Percentiles rank a stretch among this genome's conserved stretches.
Conservation (phyloP, 2,888 invertebrate genomes). For the Campoplex capitator region DNA sequence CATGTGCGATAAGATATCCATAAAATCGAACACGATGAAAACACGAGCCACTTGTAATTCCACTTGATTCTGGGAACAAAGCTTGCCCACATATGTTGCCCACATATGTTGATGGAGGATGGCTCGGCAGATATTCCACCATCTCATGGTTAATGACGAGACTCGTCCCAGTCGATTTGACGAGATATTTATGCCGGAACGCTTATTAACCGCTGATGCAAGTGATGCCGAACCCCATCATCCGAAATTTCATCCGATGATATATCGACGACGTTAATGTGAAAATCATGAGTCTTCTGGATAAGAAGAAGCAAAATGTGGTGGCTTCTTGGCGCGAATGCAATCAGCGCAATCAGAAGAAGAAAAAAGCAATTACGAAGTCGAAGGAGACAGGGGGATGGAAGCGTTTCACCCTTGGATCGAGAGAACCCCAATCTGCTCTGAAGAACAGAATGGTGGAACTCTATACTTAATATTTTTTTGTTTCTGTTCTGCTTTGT, state of each 20-base stretch:
- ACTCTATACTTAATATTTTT: slow-evolving; percentile 7
- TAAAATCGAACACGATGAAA: neutral
- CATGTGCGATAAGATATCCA: neutral
- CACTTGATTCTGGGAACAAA: slow-evolving; percentile 23
- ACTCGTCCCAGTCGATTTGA: slow-evolving; percentile 17
- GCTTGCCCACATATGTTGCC: slow-evolving; percentile 42
- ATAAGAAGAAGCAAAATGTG: slow-evolving; percentile 23
- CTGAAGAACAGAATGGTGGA: neutral
- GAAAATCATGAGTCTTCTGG: slow-evolving; percentile 66
- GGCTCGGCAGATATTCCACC: slow-evolving; percentile 40
- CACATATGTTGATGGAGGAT: slow-evolving; percentile 43
- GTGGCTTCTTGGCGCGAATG: slow-evolving; percentile 62
- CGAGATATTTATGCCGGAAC: slow-evolving; percentile 26
- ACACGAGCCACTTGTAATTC: slow-evolving; percentile 1
- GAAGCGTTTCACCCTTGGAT: slow-evolving; percentile 52
- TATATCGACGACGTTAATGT: slow-evolving; percentile 68
- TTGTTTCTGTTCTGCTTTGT: slow-evolving; percentile 13
- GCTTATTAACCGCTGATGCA: slow-evolving; percentile 63
- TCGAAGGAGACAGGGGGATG: slow-evolving; percentile 47
- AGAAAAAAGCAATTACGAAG: slow-evolving; percentile 69
- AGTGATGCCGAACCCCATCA: slow-evolving; percentile 18
- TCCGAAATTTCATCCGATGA: slow-evolving; percentile 50
- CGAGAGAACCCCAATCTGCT: neutral
- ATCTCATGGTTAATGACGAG: slow-evolving; percentile 40
- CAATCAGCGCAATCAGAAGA: slow-evolving; percentile 61